Conservation (phyloP, 1,140 invertebrate genomes). For the Forficula auricularia region DNA sequence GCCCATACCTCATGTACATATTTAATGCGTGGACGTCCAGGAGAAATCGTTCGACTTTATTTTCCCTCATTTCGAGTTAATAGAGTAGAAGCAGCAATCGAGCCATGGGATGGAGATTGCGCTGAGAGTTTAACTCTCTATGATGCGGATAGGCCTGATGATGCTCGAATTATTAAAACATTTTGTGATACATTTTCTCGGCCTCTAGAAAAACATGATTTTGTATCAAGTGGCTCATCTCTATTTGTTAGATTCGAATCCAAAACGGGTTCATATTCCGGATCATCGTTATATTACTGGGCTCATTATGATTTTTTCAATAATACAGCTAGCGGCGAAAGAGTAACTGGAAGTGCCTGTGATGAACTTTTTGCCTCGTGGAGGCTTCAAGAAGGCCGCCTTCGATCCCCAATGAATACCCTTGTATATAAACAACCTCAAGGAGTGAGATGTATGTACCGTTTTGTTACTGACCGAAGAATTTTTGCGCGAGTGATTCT, state of each 20-base stretch:
- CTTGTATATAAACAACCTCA: conserved; percentile 59
- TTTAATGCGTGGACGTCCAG: conserved; percentile 60
- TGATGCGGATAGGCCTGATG: conserved; percentile 66
- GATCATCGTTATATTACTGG: conserved; percentile 20
- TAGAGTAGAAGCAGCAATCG: conserved; percentile 69
- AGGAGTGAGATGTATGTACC: conserved; percentile 62
- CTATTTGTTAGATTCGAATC: conserved; percentile 76
- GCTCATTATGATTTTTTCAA: conserved; percentile 49
- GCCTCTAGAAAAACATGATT: conserved; percentile 80
- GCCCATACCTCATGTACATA: conserved; percentile 80
- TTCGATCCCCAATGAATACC: conserved; percentile 67
- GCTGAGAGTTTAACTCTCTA: conserved; percentile 75
- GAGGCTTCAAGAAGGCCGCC: conserved; percentile 45
- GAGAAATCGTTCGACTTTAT: conserved; percentile 70
- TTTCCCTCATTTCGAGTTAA: conserved; percentile 79
- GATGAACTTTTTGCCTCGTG: conserved; percentile 71
- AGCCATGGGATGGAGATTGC: conserved; percentile 69
- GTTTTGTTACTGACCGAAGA: conserved; percentile 60
- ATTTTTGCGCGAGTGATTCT: conserved; percentile 63
- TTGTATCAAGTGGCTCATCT: conserved; percentile 67
- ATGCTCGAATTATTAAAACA: conserved; percentile 72
- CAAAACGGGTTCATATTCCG: conserved; percentile 76
- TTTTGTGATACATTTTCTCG: conserved; percentile 83
- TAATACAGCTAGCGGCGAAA: conserved; percentile 64
- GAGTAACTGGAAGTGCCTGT: conserved; percentile 57